Percentiles rank a stretch among this genome's conserved stretches.
These are phyloP conservation scores for Arge pagana DNA, from an alignment of 2,888 invertebrate genomes.

Conservation along the genomic window DNA sequence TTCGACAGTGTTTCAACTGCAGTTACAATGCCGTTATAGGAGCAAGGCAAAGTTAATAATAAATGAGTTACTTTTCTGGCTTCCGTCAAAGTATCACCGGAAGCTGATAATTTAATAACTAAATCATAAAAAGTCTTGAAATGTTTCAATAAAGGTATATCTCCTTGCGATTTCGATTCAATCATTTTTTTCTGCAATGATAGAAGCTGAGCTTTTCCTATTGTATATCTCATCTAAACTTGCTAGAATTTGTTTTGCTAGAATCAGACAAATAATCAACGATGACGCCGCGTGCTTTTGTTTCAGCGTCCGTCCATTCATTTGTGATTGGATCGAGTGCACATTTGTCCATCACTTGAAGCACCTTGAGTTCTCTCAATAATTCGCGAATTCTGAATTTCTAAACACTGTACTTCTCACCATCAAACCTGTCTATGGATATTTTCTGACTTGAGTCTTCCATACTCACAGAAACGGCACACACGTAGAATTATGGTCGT, in stretches of 20 bases:
- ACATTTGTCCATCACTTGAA: too few relatives aligned
- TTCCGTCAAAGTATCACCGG: constrained; percentile 49
- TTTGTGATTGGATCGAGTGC: too few relatives aligned
- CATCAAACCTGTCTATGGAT: too few relatives aligned
- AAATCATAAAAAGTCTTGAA: constrained; percentile 47
- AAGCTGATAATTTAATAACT: constrained; percentile 42
- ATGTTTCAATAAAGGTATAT: constrained; percentile 35
- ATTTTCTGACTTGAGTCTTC: too few relatives aligned
- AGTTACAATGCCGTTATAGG: constrained; percentile 39
- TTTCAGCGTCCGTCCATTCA: too few relatives aligned
- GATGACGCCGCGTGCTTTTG: too few relatives aligned
- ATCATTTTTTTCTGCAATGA: constrained; percentile 26
- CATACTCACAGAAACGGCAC: too few relatives aligned
- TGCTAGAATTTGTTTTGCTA: constrained; percentile 27
- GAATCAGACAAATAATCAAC: constrained; percentile 28
- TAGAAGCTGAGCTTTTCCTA: constrained; percentile 32
- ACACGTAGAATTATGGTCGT: too few relatives aligned
- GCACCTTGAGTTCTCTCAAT: too few relatives aligned
- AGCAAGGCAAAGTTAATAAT: constrained; percentile 46
- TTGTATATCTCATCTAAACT: constrained; percentile 31
- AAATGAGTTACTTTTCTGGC: constrained; percentile 48
- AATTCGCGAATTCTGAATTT: too few relatives aligned
- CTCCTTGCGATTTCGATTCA: constrained; percentile 32
- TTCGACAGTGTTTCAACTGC: not conserved
- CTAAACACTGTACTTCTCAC: too few relatives aligned